Conservation (phyloP, 2,113 vertebrate genomes). For the cat (Felis catus) region DNA sequence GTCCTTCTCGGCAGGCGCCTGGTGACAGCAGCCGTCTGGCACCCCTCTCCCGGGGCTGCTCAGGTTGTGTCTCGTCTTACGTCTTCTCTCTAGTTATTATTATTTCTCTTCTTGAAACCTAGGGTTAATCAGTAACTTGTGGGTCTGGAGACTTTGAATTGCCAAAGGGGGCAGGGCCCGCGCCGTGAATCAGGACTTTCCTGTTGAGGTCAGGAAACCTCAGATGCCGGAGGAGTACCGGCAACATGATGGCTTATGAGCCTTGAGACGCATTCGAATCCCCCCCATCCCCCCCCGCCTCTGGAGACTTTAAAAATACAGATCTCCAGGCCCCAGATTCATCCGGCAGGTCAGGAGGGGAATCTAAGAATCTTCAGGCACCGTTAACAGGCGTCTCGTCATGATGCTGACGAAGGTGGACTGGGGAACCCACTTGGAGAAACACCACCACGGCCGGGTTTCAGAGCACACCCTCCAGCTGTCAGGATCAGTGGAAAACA, state of each 20-base stretch:
- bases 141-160: conserved; percentile 76
- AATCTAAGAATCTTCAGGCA: not conserved
- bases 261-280: not conserved
- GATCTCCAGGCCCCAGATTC: not conserved
- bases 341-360: not conserved
- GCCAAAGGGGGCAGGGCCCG: conserved; percentile 38
- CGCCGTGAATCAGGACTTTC: conserved; percentile 56
- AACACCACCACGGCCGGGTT: fast-evolving
- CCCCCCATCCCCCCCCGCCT: too few relatives aligned
- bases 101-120: conserved; percentile 69
- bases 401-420: fast-evolving
- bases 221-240: too few relatives aligned
- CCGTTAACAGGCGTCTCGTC: not conserved
- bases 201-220: not conserved
- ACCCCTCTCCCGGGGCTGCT: not conserved
- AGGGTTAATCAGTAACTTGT: conserved; percentile 82
- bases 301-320: not conserved
- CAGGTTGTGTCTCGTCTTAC: not conserved
- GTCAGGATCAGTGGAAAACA: not conserved
- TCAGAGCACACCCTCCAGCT: not conserved
- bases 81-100: conserved; percentile 33
- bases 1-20: not conserved
- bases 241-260: not conserved
- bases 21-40: conserved; percentile 23
- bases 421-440: not conserved